These are phyloP conservation scores for Cotesia typhae DNA, from an alignment of 1,140 invertebrate genomes.

Conservation along the genomic window DNA sequence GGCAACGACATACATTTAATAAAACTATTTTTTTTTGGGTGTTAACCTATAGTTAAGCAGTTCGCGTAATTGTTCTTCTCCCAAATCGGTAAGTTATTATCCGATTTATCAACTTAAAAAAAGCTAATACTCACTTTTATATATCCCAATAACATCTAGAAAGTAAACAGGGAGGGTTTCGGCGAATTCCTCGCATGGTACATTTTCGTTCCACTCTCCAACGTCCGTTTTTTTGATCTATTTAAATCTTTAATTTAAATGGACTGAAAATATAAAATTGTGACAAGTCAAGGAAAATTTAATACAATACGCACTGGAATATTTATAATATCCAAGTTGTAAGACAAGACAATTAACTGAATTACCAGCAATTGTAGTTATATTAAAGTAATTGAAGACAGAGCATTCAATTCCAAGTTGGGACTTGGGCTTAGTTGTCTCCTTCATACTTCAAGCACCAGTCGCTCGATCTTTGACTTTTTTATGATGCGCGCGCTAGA, in stretches of 20 bases:
- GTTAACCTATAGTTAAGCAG: slow-evolving; percentile 46
- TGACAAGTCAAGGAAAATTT: too few species aligned
- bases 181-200: too few species aligned
- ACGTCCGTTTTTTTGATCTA: too few species aligned
- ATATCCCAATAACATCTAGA: not conserved
- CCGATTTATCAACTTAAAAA: not conserved
- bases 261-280: too few species aligned
- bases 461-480: slow-evolving; percentile 41
- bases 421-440: not conserved
- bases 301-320: too few species aligned
- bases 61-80: slow-evolving; percentile 45
- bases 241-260: too few species aligned
- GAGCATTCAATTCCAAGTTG: not conserved
- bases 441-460: not conserved
- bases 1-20: slow-evolving; percentile 56
- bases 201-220: too few species aligned
- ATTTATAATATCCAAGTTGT: too few species aligned
- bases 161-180: slow-evolving; percentile 9
- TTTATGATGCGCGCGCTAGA: slow-evolving; percentile 34
- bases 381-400: slow-evolving; percentile 15
- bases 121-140: not conserved
- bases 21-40: slow-evolving; percentile 46
- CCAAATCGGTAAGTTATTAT: slow-evolving; percentile 50
- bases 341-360: too few species aligned
- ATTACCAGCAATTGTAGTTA: too few species aligned